Base-by-base conservation (phyloP, 2,888 invertebrate genomes). In the Euproctis similis region DNA sequence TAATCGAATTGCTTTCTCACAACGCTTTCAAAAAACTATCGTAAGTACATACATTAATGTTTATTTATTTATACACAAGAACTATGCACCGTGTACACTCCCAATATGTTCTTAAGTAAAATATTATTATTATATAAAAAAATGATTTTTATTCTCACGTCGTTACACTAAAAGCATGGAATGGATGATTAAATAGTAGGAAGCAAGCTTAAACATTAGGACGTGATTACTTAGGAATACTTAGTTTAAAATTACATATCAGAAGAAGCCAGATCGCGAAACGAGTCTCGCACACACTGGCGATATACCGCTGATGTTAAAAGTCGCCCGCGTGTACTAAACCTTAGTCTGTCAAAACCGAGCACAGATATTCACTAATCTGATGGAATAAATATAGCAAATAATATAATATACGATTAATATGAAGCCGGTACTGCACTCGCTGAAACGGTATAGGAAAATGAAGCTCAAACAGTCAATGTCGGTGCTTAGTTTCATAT, bases 191-290 rank as follows among this genome's bases (percentile, higher is more conserved):
- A 57, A 30, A 53, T 47, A 53, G 42, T 50, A 46, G 60, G 62
- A 66, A 71, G 72, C 67, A 59, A 43, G 42, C 50, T 53, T 61
- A 59, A 62, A 59, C 67, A 68, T 33, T 52, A 59, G 68, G 62
- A 39, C 54, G 48, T 41, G 48, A 59, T 60, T 54, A 65, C 76
- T 71, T 74, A 77, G 53, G 63, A 60, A 68, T 68, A 65, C 71
- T 66, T 72, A 76, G 59, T n/a, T 64, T 76, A 58, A 44, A 47
- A 14, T n/a, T 51, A 54, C 50, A 61, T 51, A 54, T 57, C 57
- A 55, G 59, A 55, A 59, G 48, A 42, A 59, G 75, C 75, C 73
- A 69, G 73, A 36, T 60, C 47, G 62, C 51, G 26, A 27, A 35
- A 36, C 34, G 17, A 25, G 33, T 34, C 31, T 34, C 29, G 23